phyloP scores from a whole-genome alignment of 2,797 vertebrate species.

The Vespertilio murinus region DNA sequence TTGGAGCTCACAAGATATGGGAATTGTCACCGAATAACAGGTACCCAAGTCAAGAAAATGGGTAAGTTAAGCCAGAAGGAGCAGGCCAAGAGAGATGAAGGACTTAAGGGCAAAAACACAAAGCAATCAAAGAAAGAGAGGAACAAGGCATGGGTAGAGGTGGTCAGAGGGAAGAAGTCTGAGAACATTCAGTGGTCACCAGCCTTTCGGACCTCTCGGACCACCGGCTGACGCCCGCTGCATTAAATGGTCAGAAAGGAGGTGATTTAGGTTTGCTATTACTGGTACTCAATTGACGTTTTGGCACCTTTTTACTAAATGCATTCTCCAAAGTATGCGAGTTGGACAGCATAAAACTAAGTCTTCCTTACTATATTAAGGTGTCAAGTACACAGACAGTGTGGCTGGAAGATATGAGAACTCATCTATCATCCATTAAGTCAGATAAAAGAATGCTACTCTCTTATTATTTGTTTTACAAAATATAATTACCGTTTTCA shows the following conservation, averaged over 20 bases:
- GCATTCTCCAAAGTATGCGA: neutral
- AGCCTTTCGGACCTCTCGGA: too few relatives aligned
- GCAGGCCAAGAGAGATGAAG: neutral
- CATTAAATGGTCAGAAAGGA: neutral
- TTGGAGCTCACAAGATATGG: neutral
- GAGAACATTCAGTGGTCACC: neutral
- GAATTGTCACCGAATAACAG: neutral
- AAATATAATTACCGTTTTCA: neutral
- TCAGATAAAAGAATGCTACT: neutral
- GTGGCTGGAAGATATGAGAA: neutral
- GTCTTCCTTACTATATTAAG: neutral
- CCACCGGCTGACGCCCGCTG: too few relatives aligned
- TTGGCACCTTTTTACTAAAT: neutral
- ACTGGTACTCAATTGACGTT: neutral
- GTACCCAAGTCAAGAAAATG: neutral
- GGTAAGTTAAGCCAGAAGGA: neutral
- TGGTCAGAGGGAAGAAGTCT: neutral
- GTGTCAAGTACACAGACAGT: neutral
- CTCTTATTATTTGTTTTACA: neutral
- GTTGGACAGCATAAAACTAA: neutral
- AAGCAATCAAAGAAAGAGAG: neutral
- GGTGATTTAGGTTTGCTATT: neutral
- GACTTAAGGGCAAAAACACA: neutral
- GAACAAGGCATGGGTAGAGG: neutral
- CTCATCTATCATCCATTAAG: neutral